phyloP scores from a whole-genome alignment of 2,113 vertebrate genomes.

The Anhinga anhinga region DNA sequence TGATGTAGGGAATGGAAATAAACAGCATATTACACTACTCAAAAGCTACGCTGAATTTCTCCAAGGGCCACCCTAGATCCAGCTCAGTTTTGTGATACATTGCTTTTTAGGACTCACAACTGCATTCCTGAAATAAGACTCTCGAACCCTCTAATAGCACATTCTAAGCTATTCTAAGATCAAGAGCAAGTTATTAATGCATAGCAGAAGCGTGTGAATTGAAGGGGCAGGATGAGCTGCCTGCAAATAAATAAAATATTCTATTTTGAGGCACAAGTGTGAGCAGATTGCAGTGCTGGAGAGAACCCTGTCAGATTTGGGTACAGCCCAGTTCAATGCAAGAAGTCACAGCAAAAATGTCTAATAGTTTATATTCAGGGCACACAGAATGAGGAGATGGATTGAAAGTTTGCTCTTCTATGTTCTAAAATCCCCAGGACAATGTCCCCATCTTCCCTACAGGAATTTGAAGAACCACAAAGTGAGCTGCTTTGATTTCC shows the following conservation, averaged over 20 bases:
- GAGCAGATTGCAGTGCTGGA: background rate
- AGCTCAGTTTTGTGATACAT: background rate
- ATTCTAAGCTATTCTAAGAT: conserved; percentile 17
- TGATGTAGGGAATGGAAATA: background rate
- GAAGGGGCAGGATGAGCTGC: conserved; percentile 7
- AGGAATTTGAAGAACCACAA: background rate
- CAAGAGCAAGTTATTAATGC: conserved; percentile 24
- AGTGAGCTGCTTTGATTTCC: background rate
- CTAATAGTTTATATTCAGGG: background rate
- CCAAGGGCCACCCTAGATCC: background rate
- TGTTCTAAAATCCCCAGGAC: background rate
- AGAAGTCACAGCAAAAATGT: background rate
- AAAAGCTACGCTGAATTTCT: background rate
- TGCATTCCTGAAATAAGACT: conserved; percentile 36
- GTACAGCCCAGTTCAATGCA: background rate
- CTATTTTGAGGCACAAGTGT: conserved; percentile 46
- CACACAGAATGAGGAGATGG: background rate
- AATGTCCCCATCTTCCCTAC: background rate
- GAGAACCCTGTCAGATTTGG: conserved; percentile 16
- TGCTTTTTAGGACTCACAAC: background rate
- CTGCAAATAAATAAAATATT: conserved; percentile 27
- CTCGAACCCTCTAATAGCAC: background rate
- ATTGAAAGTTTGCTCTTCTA: background rate
- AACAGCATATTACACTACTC: background rate
- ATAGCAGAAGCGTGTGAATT: conserved; percentile 15